Base-by-base conservation (phyloP, 1,140 invertebrate genomes). In the Zeugodacus cucurbitae region DNA sequence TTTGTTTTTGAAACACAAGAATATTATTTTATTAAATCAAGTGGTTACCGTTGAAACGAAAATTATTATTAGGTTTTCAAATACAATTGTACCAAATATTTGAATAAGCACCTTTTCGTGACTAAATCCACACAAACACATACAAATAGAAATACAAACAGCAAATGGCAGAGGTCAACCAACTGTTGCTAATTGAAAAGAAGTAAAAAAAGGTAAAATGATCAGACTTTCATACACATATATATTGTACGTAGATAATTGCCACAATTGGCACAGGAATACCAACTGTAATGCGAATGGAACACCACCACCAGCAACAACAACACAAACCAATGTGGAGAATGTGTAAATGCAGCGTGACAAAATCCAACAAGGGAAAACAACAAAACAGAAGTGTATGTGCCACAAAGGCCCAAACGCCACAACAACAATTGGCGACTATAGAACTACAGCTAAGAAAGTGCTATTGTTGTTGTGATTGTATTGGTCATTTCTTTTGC, bases 301-400 rank as follows among this genome's bases (percentile, higher is more conserved):
- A 74, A 41, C 4, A 41, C 20, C 20, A 0, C n/a, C n/a, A n/a
- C n/a, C n/a, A n/a, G n/a, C n/a, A n/a, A n/a, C 67, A 41, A 26
- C 74, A 29, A 82, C 2, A 41, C 26, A 8, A 29, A 8, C 6
- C 34, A 48, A 82, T 8, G 26, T 11, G 74, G 74, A 82, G 74
- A 82, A 82, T 82, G 74, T 82, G 74, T 29, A 82, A 82, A 82
- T 82, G 74, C 74, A 54, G 74, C 74, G 41, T 82, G 41, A 82
- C 41, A 74, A 82, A 54, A 48, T 62, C 41, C 7, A 54, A 3
- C 41, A 82, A 34, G 8, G 29, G 32, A 14, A 10, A 82, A 82
- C 20, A 82, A 48, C 58, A 59, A 26, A 82, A 54, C 48, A 82
- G 14, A 26, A n/a, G 29, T 26, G 10, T 26, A 82, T 34, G 37